Conservation (phyloP, 2,797 vertebrate species). For the Mormyrops boulengeri region DNA sequence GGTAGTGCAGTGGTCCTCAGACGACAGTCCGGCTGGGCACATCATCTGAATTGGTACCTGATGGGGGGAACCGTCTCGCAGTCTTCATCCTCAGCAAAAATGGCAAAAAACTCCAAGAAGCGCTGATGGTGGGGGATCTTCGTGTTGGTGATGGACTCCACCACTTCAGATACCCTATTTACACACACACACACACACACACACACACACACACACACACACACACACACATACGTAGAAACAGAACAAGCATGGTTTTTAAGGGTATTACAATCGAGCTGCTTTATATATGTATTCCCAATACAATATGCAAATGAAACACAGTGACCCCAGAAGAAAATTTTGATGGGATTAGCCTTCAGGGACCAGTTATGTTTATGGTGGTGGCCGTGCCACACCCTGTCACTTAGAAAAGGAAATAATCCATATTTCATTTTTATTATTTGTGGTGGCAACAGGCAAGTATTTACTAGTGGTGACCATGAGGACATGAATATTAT, state of each 20-base stretch:
- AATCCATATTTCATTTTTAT: neutral
- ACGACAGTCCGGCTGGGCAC: neutral
- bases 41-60: constrained; percentile 52
- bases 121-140: constrained; percentile 41
- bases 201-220: neutral
- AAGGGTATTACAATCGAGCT: neutral
- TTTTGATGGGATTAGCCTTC: neutral
- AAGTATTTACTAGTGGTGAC: constrained; percentile 7
- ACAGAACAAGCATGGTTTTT: neutral
- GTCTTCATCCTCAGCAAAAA: constrained; percentile 54
- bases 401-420: neutral
- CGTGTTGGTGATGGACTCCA: constrained; percentile 41
- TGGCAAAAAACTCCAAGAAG: constrained; percentile 59
- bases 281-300: neutral
- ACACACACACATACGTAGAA: too few species aligned
- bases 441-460: neutral
- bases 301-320: neutral
- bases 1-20: neutral
- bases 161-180: constrained; percentile 66
- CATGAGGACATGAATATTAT: constrained; percentile 4
- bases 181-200: neutral
- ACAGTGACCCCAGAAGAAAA: neutral
- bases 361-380: neutral
- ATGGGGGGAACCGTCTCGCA: constrained; percentile 49
- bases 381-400: neutral